These are phyloP conservation scores for Monarcha castaneiventris DNA, from an alignment of 2,113 vertebrate species.

Conservation along the genomic window DNA sequence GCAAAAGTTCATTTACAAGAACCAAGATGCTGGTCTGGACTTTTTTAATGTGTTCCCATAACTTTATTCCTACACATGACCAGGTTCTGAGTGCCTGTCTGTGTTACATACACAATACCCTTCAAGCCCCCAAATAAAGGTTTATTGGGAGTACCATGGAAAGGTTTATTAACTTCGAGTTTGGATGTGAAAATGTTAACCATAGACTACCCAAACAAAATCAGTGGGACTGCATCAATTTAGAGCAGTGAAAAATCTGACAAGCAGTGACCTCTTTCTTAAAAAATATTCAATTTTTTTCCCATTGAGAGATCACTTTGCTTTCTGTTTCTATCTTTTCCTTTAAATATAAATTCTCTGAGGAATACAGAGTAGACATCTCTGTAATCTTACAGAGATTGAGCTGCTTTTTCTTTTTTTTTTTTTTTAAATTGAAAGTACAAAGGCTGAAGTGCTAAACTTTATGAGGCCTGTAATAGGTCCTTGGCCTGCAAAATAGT, in stretches of 20 bases:
- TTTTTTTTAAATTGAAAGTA: neutral
- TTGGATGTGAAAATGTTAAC: neutral
- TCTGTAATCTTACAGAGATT: neutral
- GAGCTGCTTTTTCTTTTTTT: neutral
- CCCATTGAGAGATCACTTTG: neutral
- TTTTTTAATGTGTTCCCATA: neutral
- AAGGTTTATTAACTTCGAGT: neutral
- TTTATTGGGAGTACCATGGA: neutral
- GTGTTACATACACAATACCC: neutral
- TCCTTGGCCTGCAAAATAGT: neutral
- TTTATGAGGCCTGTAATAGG: constrained; percentile 16
- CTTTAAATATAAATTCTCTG: neutral
- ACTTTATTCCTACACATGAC: neutral
- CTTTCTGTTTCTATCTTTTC: neutral
- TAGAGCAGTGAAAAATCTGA: neutral
- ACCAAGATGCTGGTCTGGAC: neutral
- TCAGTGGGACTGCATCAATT: neutral
- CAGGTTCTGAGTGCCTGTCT: neutral
- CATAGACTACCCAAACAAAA: neutral
- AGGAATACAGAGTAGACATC: neutral
- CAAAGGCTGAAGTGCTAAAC: neutral
- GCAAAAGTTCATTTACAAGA: neutral
- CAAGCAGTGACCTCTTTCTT: neutral
- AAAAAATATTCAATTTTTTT: neutral
- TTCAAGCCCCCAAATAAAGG: neutral